Conservation (phyloP, 2,113 vertebrate genomes). For the Nothoprocta pentlandii region DNA sequence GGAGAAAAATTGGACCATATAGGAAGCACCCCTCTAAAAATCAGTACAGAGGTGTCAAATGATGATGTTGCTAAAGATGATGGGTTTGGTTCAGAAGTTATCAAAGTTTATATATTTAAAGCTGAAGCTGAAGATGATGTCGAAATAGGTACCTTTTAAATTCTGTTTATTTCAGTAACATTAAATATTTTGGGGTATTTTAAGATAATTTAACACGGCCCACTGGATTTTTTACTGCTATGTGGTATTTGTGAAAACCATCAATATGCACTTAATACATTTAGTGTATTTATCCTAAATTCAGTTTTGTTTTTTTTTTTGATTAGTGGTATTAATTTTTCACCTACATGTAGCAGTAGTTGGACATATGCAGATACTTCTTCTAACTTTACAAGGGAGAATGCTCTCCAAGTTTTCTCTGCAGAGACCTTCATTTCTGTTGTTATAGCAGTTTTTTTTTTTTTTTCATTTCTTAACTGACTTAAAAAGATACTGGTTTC, state of each 20-base stretch:
- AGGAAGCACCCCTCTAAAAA: constrained; percentile 93
- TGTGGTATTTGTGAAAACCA: not conserved
- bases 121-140: constrained; percentile 98
- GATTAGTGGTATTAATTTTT: not conserved
- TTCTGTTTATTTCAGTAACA: not conserved
- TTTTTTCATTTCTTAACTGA: not conserved
- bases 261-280: not conserved
- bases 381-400: not conserved
- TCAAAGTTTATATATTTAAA: constrained; percentile 99
- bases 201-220: not conserved
- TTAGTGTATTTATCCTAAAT: not conserved
- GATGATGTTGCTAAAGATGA: constrained; percentile 93
- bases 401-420: not conserved
- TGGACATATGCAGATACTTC: constrained; percentile 19
- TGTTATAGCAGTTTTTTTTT: not conserved
- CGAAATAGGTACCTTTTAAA: constrained; percentile 86
- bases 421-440: not conserved
- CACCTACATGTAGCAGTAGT: not conserved
- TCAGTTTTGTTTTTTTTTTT: not conserved
- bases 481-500: not conserved
- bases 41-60: constrained; percentile 91
- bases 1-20: constrained; percentile 96
- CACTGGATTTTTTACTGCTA: not conserved
- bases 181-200: not conserved
- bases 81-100: constrained; percentile 93